Evolutionary conservation across 2,113 vertebrate species (phyloP), one percentile per base, ranked within the genome.

Genomic region (Phodopus roborovskii): DNA sequence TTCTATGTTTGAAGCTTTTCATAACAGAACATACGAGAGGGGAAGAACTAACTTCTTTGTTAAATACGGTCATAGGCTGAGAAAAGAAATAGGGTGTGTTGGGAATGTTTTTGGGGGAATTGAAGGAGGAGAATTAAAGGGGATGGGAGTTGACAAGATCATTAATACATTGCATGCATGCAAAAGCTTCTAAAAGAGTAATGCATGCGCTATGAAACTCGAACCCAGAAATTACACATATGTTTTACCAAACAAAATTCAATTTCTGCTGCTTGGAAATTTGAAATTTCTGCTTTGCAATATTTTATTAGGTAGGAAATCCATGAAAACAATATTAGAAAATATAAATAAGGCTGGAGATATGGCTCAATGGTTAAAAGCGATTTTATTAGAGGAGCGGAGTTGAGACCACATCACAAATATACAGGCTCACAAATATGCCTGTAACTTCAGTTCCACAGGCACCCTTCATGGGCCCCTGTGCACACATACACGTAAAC

Each of bases 221-320:
- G 4, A 84, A 6, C 16, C 42, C 22, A 90, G 73, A 96, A 95
- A 92, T n/a, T 33, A 56, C 8, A 83, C 33, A 36, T 58, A 66
- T 22, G 28, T 87, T 20, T 71, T 77, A 90, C 36, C 79, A 60
- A 28, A 50, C 16, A 82, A 58, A 84, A 81, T 93, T 50, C 79
- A 5, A 74, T 74, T 74, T 3, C 20, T 36, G 20, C 39, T 22
- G 71, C n/a, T 39, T 74, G 71, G n/a, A 20, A 42, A 12, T 74
- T 42, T 74, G n/a, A 42, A 39, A 64, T 42, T 92, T 77, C 91
- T 90, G 36, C 36, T 90, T 96, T 74, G 10, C 78, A 92, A 79
- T 3, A 79, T 74, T 88, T 62, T 74, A 39, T 87, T 86, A 53
- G 60, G 48, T 39, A 71, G 87, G 92, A 84, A 74, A 30, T 45